A percentile compares a stretch with the other conserved stretches of the same genome.
Evolutionary conservation across 2,888 invertebrate species (phyloP).

Genomic region (Rhagophthalmus giganteus): DNA sequence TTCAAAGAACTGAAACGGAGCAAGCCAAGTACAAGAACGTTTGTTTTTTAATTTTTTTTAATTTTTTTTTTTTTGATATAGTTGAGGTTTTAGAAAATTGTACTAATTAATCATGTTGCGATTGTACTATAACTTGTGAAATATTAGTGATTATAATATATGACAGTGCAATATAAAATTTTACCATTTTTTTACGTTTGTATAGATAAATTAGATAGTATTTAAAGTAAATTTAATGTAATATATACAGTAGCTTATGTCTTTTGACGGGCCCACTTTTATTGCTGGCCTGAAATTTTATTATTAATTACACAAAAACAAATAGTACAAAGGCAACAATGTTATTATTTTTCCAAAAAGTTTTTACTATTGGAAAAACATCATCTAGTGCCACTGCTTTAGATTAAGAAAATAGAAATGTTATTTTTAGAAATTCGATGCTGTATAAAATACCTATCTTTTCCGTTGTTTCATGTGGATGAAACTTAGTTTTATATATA

Average conservation of each 20-base stretch:
- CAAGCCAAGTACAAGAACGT: constrained; percentile 27
- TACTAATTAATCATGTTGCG: constrained; percentile 16
- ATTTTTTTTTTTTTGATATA: constrained; percentile 13
- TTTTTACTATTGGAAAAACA: not conserved
- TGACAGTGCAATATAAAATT: constrained; percentile 24
- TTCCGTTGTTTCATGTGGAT: no score
- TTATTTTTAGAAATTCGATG: no score
- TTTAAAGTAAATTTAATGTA: constrained; percentile 14
- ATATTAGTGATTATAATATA: constrained; percentile 21
- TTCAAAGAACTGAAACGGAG: constrained; percentile 27
- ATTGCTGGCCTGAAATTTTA: not conserved
- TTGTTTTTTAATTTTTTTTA: no score
- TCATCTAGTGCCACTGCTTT: no score
- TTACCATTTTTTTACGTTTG: constrained; percentile 25
- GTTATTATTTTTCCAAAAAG: not conserved
- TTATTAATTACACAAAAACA: not conserved
- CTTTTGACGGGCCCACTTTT: not conserved
- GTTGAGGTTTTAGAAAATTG: constrained; percentile 15
- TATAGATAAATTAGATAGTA: constrained; percentile 19
- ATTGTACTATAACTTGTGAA: constrained; percentile 25
- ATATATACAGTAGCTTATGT: constrained; percentile 2
- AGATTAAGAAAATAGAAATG: no score
- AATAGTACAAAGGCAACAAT: not conserved
- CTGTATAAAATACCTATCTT: no score
- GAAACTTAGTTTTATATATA: no score